Evolutionary conservation across 2,113 vertebrate species (phyloP), one percentile per base, ranked within the genome.

Genomic region (Eubucco bourcierii): DNA sequence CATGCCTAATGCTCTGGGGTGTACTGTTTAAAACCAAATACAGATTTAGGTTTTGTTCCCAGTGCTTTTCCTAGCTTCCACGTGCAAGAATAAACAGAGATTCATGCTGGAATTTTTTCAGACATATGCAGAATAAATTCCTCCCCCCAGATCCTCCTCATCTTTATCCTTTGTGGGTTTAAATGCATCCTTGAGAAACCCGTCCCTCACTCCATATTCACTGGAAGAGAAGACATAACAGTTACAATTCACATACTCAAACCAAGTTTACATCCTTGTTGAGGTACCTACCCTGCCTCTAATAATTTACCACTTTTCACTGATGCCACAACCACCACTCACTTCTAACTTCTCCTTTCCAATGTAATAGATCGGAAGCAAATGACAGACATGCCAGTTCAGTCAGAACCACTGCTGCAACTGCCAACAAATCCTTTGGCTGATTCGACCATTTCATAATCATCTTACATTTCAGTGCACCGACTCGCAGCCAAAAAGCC

Each of bases 351-450:
- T 82, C 52, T 81, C 71, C 44, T 74, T 67, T 46, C 75, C 79
- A 56, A 9, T 0, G 0, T 12, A 73, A 47, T 20, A 80, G 68
- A 73, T 85, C 60, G 90, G 68, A 89, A 90, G 80, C 31, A 92
- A 96, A 85, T 17, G 58, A 60, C 56, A 84, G 81, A 76, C 27
- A 68, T 4, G 34, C 70, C 86, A 93, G 60, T 93, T 79, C 87
- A 84, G 80, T 93, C 84, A 96, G 76, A 82, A 90, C 61, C 4
- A 3, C 56, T 77, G 56, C 12, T 87, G 41, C 27, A 89, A 74
- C 81, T 90, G 96, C 78, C 94, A 95, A 74, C 41, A 94, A 94
- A 94, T 87, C 65, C 65, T 96, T 80, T 94, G 93, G 93, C 89
- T 65, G 84, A 87, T 80, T 89, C 93, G 73, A 87, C 72, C 79